A percentile compares a stretch with the other conserved stretches of the same genome.
These are phyloP conservation scores for Oreochromis spilurus DNA, from an alignment of 2,113 vertebrate species.

Conservation along the genomic window DNA sequence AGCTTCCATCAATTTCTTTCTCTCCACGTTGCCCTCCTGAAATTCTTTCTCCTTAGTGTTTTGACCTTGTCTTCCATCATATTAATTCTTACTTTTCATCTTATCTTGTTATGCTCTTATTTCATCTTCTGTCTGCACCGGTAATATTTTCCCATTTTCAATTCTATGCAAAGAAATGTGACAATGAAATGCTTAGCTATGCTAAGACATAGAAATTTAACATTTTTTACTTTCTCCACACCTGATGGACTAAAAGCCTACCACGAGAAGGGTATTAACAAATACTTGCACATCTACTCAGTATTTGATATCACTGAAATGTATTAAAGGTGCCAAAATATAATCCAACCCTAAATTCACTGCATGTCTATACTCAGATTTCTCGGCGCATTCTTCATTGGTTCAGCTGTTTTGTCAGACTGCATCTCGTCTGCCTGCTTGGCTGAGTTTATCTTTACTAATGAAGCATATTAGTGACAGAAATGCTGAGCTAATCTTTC, in stretches of 20 bases:
- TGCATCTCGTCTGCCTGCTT: slow-evolving; percentile 6
- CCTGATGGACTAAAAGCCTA: neutral
- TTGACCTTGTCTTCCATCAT: neutral
- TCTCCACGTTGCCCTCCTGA: neutral
- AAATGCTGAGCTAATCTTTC: slow-evolving; percentile 35
- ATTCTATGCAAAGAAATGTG: neutral
- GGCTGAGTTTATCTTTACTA: slow-evolving; percentile 42
- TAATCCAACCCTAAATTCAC: neutral
- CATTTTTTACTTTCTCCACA: neutral
- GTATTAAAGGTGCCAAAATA: neutral
- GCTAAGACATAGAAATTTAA: neutral
- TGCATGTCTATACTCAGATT: neutral
- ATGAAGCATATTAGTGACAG: slow-evolving; percentile 51
- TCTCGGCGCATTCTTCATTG: neutral
- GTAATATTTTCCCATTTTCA: neutral
- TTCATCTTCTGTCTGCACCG: neutral
- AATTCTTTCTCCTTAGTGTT: neutral
- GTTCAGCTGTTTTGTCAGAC: slow-evolving; percentile 23
- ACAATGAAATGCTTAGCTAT: neutral
- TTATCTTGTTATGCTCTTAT: neutral
- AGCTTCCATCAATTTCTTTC: neutral
- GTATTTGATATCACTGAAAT: neutral
- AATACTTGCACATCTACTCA: neutral
- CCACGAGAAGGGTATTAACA: neutral
- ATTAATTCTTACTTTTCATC: neutral